Conservation (phyloP, 2,888 invertebrate genomes). For the Oscheius onirici region DNA sequence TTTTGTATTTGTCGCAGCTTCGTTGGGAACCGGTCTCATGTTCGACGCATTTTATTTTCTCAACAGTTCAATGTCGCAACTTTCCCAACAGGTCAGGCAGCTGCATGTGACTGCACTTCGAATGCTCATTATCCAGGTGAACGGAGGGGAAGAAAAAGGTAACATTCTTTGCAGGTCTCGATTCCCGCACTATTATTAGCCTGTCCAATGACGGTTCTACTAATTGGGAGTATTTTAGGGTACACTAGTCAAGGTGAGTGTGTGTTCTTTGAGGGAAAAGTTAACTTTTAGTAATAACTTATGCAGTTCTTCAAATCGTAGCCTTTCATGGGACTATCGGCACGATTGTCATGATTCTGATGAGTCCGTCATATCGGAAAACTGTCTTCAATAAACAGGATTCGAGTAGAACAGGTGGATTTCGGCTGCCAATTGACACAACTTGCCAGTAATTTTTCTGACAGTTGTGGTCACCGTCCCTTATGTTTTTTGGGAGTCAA, state of each 20-base stretch:
- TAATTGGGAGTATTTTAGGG: conserved; percentile 1
- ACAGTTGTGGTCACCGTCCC: too few relatives aligned
- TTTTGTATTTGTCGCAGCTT: conserved; percentile 8
- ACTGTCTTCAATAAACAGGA: background rate
- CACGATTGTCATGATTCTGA: conserved; percentile 16
- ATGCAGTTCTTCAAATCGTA: conserved; percentile 11
- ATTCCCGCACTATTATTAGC: conserved; percentile 2
- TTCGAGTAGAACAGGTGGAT: background rate
- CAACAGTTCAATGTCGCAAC: conserved; percentile 12
- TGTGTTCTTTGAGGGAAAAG: background rate
- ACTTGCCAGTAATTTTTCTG: too few relatives aligned
- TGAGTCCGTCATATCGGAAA: conserved; percentile 19
- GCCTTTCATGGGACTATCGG: conserved; percentile 19
- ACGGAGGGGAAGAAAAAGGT: background rate
- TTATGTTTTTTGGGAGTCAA: too few relatives aligned
- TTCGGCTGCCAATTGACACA: background rate
- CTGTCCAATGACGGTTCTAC: conserved; percentile 4
- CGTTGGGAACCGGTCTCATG: background rate
- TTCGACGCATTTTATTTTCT: conserved; percentile 1
- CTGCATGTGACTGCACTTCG: conserved; percentile 5
- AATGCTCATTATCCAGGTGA: conserved; percentile 11
- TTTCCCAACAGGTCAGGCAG: conserved; percentile 6
- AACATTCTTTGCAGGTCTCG: background rate
- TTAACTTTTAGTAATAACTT: background rate
- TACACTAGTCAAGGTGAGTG: conserved; percentile 1